These are phyloP conservation scores for Zaprionus kolodkinae DNA, from an alignment of 1,140 invertebrate species.

Conservation along the genomic window DNA sequence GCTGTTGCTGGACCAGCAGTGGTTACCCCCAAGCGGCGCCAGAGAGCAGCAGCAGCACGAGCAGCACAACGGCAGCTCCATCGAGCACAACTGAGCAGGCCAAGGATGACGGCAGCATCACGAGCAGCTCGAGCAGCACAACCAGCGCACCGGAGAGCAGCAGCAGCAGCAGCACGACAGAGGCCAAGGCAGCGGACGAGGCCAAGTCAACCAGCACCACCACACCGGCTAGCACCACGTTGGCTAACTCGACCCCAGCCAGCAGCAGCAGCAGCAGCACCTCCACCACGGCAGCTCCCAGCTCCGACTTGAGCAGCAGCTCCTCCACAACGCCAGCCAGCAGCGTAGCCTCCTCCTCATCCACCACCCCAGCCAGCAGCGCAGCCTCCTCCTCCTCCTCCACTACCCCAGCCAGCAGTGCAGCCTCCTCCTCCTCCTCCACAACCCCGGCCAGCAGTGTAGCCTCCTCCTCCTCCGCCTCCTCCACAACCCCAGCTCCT, in stretches of 20 bases:
- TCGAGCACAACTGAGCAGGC: neutral
- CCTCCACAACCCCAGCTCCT: constrained; percentile 23
- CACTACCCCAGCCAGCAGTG: neutral
- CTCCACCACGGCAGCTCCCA: neutral
- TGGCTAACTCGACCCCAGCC: neutral
- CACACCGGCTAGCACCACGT: neutral
- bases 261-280: constrained; percentile 9
- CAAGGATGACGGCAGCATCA: constrained; percentile 17
- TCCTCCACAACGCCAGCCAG: constrained; percentile 19
- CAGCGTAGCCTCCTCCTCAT: neutral
- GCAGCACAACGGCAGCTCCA: constrained; percentile 10
- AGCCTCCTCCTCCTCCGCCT: too few relatives aligned
- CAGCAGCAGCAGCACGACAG: constrained; percentile 24
- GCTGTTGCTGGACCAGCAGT: constrained; percentile 27
- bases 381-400: neutral
- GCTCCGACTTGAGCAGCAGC: too few relatives aligned
- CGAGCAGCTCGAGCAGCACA: constrained; percentile 1
- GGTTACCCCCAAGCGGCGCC: constrained; percentile 45
- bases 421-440: neutral
- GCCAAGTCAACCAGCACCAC: constrained; percentile 9
- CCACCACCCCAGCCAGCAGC: constrained; percentile 25
- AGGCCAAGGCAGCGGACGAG: constrained; percentile 10
- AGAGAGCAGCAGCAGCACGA: constrained; percentile 11
- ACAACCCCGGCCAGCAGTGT: constrained; percentile 26
- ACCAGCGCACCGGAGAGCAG: constrained; percentile 29